Evolutionary conservation across 2,888 invertebrate species (phyloP).

Genomic region (Polymixis flavicincta): DNA sequence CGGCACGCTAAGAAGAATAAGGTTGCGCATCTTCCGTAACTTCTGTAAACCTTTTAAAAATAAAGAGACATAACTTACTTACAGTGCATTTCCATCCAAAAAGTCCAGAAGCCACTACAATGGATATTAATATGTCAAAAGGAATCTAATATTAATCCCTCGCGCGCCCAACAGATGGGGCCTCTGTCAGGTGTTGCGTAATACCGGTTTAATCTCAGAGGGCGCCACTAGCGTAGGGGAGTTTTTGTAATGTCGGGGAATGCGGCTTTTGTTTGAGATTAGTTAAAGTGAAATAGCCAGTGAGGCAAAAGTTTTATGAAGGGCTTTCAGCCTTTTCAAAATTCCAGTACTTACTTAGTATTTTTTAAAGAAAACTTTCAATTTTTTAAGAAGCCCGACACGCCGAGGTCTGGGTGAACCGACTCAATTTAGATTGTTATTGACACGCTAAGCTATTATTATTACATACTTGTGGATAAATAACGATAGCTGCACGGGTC

Average conservation of each 20-base stretch:
- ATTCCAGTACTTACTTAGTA: not conserved
- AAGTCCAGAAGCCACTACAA: constrained; percentile 21
- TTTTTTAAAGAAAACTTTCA: not conserved
- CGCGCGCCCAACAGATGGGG: constrained; percentile 60
- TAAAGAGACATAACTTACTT: too few species aligned
- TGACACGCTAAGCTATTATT: not conserved
- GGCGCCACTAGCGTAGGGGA: constrained; percentile 50
- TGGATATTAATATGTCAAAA: constrained; percentile 60
- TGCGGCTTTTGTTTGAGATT: constrained; percentile 47
- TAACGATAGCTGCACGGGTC: too few species aligned
- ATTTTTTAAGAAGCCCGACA: too few species aligned
- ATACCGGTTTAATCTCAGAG: constrained; percentile 60
- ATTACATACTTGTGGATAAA: too few species aligned
- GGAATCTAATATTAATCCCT: constrained; percentile 64
- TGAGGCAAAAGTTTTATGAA: constrained; percentile 25
- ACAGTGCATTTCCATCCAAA: not conserved
- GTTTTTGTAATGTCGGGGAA: constrained; percentile 18
- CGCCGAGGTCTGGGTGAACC: too few species aligned
- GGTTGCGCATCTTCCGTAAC: too few species aligned
- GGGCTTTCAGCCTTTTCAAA: constrained; percentile 1
- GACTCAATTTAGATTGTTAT: not conserved
- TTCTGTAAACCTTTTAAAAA: too few species aligned
- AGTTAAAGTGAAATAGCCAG: constrained; percentile 45
- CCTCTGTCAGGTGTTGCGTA: constrained; percentile 63
- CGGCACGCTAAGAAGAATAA: too few species aligned